These are phyloP conservation scores for Tiliacea citrago DNA, from an alignment of 2,888 invertebrate genomes.

Conservation along the genomic window DNA sequence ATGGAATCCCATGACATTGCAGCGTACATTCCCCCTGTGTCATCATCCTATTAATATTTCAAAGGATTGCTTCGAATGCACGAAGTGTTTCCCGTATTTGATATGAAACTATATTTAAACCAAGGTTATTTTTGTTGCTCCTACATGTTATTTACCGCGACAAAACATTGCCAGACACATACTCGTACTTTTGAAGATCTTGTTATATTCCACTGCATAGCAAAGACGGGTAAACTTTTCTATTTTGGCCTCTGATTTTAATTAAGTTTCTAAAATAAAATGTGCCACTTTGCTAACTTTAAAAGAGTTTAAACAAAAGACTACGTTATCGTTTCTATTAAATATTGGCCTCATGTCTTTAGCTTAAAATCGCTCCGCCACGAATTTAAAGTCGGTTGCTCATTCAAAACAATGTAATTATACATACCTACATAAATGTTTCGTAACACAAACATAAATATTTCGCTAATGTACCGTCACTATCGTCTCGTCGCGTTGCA, in stretches of 20 bases:
- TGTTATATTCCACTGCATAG: not conserved
- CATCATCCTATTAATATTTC: constrained; percentile 46
- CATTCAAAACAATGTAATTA: constrained; percentile 37
- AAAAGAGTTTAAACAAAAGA: constrained; percentile 7
- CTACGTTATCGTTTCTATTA: constrained; percentile 7
- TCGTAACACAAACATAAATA: constrained; percentile 61
- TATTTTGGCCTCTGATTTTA: not conserved
- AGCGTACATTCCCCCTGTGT: constrained; percentile 51
- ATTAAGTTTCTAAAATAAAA: not conserved
- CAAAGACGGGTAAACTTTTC: not conserved
- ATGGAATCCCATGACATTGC: constrained; percentile 53
- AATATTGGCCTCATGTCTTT: constrained; percentile 1
- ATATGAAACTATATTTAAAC: constrained; percentile 18
- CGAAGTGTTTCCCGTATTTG: constrained; percentile 21
- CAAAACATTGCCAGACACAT: not conserved
- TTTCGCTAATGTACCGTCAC: constrained; percentile 65
- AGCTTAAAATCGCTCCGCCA: not conserved
- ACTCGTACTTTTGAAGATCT: not conserved
- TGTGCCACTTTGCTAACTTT: not conserved
- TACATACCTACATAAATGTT: constrained; percentile 37
- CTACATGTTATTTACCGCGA: constrained; percentile 5
- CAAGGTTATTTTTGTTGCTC: constrained; percentile 25
- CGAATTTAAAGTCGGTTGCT: constrained; percentile 21
- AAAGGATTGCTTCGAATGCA: constrained; percentile 30
- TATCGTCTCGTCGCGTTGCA: constrained; percentile 72